Conservation (phyloP, 2,797 vertebrate species). For the Meriones psammophilus region DNA sequence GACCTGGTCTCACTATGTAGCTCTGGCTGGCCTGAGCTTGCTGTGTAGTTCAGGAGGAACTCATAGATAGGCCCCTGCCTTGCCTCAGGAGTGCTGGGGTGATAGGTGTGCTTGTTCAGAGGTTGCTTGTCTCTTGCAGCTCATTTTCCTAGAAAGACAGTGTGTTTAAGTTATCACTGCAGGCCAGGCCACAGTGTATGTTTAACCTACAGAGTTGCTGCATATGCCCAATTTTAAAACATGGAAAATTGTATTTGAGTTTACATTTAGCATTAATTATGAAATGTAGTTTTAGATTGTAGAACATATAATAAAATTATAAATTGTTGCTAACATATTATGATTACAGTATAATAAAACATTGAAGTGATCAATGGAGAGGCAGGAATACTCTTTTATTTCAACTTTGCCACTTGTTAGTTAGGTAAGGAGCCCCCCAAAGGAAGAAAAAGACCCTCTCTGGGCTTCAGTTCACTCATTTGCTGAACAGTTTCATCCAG, state of each 20-base stretch:
- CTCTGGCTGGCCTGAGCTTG: not conserved
- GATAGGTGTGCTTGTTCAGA: not conserved
- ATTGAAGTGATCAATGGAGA: slow-evolving; percentile 36
- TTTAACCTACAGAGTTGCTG: slow-evolving; percentile 38
- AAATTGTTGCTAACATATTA: not conserved
- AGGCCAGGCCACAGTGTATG: not conserved
- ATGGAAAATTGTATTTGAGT: slow-evolving; percentile 29
- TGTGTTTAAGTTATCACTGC: slow-evolving; percentile 15
- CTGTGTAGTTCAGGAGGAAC: not conserved
- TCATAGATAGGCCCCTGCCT: not conserved
- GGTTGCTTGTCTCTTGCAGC: not conserved
- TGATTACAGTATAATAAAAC: not conserved
- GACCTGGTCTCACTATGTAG: not conserved
- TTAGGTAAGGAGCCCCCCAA: not conserved
- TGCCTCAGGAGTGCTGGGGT: no score
- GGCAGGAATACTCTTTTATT: slow-evolving; percentile 9
- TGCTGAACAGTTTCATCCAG: not conserved
- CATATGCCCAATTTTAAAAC: slow-evolving; percentile 2
- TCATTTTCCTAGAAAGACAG: slow-evolving; percentile 43
- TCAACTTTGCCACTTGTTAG: not conserved
- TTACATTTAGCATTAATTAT: slow-evolving; percentile 35
- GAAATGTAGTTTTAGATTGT: slow-evolving; percentile 35
- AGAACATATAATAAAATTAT: not conserved
- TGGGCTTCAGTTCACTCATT: not conserved
- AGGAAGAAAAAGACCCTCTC: not conserved